Evolutionary conservation across 64 coral and sea anemone species (phyloP).

Genomic region (Pocillopora damicornis): DNA sequence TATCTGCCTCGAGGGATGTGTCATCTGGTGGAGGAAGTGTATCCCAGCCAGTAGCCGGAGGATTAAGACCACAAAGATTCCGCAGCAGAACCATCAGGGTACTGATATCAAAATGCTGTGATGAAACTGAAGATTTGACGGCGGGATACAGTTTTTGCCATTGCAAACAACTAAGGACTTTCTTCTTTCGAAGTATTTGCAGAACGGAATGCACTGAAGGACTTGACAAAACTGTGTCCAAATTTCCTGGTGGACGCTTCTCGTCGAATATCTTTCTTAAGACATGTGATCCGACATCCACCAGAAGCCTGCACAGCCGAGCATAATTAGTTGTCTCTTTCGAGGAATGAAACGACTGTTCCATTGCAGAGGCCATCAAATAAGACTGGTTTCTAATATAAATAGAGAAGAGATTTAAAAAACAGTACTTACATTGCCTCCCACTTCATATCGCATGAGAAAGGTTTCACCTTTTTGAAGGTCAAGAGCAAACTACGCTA

Average conservation of each 20-base stretch:
- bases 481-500: too few species aligned
- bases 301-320: constrained; percentile 25
- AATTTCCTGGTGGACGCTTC: not conserved
- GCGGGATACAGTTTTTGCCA: constrained; percentile 34
- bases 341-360: not conserved
- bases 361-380: not conserved
- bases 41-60: constrained; percentile 29
- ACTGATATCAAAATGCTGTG: constrained; percentile 17
- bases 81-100: constrained; percentile 27
- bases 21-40: not conserved
- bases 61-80: constrained; percentile 8
- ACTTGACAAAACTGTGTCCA: constrained; percentile 1
- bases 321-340: constrained; percentile 3
- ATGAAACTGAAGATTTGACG: too few species aligned
- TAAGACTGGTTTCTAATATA: too few species aligned
- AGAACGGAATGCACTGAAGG: constrained; percentile 5
- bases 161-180: constrained; percentile 11
- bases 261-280: constrained; percentile 21
- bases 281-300: constrained; percentile 28
- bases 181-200: constrained; percentile 12
- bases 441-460: too few species aligned
- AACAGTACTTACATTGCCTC: too few species aligned
- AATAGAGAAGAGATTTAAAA: too few species aligned
- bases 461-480: too few species aligned
- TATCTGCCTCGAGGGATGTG: too few species aligned